phyloP scores from a whole-genome alignment of 2,797 vertebrate species.

The Megalops cyprinoides region DNA sequence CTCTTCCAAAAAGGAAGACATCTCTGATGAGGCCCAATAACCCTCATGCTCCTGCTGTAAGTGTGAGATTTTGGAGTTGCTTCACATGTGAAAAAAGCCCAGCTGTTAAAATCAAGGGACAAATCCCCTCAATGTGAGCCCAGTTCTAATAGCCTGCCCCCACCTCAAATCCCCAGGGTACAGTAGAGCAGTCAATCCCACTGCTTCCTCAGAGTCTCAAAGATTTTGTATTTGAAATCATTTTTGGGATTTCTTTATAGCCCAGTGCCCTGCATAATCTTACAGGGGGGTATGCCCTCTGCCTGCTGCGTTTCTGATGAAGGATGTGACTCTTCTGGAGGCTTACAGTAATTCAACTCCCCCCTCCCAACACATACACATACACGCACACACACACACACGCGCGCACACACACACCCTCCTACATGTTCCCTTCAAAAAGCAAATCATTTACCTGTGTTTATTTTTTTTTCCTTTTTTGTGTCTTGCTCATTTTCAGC shows the following conservation, averaged over 20 bases:
- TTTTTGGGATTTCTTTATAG: slow-evolving; percentile 10
- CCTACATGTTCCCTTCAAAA: not conserved
- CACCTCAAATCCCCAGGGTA: not conserved
- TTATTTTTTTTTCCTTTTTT: slow-evolving; percentile 10
- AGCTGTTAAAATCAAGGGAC: not conserved
- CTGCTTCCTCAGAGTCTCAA: not conserved
- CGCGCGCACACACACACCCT: too few species aligned
- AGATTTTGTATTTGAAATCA: not conserved
- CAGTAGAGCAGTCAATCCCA: not conserved
- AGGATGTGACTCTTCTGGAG: not conserved
- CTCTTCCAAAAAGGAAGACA: not conserved
- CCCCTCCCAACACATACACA: too few species aligned
- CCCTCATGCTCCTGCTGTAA: not conserved
- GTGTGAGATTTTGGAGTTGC: not conserved
- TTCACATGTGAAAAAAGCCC: not conserved
- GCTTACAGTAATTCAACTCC: slow-evolving; percentile 16
- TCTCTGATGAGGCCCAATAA: not conserved
- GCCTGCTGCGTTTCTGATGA: slow-evolving; percentile 24
- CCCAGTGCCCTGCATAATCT: slow-evolving; percentile 3
- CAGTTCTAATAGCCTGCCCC: not conserved
- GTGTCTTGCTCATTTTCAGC: not conserved
- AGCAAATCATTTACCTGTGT: not conserved
- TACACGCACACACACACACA: too few species aligned
- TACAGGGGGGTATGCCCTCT: not conserved
- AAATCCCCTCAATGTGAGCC: not conserved